phyloP scores from a whole-genome alignment of 2,113 vertebrate species.

The Promerops cafer region DNA sequence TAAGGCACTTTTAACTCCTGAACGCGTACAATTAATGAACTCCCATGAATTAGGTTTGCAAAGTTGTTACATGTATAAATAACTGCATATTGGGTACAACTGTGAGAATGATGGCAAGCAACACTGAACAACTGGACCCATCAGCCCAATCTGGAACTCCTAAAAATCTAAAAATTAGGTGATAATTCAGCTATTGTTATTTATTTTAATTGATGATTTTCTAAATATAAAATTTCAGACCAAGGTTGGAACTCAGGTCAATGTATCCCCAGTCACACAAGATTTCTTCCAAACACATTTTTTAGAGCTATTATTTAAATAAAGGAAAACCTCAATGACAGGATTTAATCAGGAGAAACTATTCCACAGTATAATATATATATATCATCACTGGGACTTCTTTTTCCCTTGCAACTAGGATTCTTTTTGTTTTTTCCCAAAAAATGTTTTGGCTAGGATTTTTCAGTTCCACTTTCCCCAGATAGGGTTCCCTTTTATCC shows the following conservation, averaged over 20 bases:
- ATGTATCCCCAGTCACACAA: rapidly evolving
- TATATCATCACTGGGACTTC: not conserved
- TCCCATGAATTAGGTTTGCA: not conserved
- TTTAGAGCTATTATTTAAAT: not conserved
- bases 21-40: not conserved
- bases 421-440: not conserved
- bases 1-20: not conserved
- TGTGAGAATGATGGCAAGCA: not conserved
- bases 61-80: not conserved
- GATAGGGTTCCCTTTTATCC: not conserved
- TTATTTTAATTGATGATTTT: not conserved
- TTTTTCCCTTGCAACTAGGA: not conserved
- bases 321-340: not conserved
- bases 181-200: not conserved
- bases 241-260: not conserved
- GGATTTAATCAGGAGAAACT: not conserved
- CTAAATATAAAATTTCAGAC: not conserved
- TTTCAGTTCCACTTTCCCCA: not conserved
- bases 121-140: not conserved
- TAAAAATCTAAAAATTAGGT: not conserved
- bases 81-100: not conserved
- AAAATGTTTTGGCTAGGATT: not conserved
- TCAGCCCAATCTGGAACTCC: not conserved
- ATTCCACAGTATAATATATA: not conserved
- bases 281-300: not conserved